Evolutionary conservation across 2,888 invertebrate genomes (phyloP).

Genomic region (Diadegma fenestrale): DNA sequence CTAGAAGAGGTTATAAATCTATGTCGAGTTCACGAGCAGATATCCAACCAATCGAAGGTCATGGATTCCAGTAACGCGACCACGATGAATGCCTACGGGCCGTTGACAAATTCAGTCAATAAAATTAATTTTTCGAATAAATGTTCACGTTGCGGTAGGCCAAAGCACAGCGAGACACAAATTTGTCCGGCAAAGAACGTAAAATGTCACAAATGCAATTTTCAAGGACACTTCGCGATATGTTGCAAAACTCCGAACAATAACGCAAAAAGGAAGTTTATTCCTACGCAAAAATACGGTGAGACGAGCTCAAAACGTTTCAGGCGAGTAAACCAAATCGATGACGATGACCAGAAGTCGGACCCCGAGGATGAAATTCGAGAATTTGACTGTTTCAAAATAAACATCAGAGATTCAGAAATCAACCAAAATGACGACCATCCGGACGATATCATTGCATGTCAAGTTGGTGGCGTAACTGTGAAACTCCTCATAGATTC

Average conservation of each 20-base stretch:
- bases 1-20: slow-evolving; percentile 72
- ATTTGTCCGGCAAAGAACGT: slow-evolving; percentile 17
- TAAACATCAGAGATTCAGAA: slow-evolving; percentile 11
- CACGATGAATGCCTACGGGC: slow-evolving; percentile 2
- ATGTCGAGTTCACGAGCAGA: slow-evolving; percentile 63
- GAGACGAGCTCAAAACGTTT: slow-evolving; percentile 15
- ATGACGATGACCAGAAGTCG: slow-evolving; percentile 8
- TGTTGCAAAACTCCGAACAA: slow-evolving; percentile 5
- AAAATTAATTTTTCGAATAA: slow-evolving; percentile 2
- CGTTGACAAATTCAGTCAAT: slow-evolving; percentile 6
- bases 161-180: neutral
- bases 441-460: slow-evolving; percentile 12
- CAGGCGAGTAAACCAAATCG: slow-evolving; percentile 5
- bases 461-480: slow-evolving; percentile 15
- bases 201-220: slow-evolving; percentile 15
- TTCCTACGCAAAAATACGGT: neutral
- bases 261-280: slow-evolving; percentile 10
- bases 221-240: slow-evolving; percentile 13
- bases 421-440: neutral
- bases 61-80: slow-evolving; percentile 20
- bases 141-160: slow-evolving; percentile 13
- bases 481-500: slow-evolving; percentile 19
- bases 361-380: slow-evolving; percentile 5
- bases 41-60: slow-evolving; percentile 10
- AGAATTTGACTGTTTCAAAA: slow-evolving; percentile 15